Conservation (phyloP, 37 sponge, comb jelly and placozoan genomes). For the Corticium candelabrum region DNA sequence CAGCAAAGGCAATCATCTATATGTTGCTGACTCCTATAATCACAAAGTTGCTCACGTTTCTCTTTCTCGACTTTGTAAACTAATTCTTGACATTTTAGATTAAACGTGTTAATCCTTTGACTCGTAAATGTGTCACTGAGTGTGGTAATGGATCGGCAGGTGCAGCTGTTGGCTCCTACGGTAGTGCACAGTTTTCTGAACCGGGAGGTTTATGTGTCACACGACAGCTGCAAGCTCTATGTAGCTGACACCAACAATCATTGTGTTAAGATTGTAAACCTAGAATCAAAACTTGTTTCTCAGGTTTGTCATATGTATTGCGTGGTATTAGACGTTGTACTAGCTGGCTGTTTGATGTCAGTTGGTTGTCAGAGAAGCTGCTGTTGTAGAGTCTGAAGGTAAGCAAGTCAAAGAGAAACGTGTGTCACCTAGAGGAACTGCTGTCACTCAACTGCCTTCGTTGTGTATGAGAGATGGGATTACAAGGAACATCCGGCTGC, state of each 20-base stretch:
- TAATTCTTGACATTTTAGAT: too few species aligned
- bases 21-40: slow-evolving; percentile 86
- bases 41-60: too few species aligned
- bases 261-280: slow-evolving; percentile 44
- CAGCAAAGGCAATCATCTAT: slow-evolving; percentile 17
- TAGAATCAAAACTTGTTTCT: slow-evolving; percentile 32
- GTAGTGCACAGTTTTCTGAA: slow-evolving; percentile 68
- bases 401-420: too few species aligned
- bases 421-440: too few species aligned
- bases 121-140: slow-evolving; percentile 41
- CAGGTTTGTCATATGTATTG: slow-evolving; percentile 17
- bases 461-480: too few species aligned
- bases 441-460: slow-evolving; percentile 14
- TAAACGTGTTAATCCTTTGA: slow-evolving; percentile 32
- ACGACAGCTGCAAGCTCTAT: slow-evolving; percentile 33
- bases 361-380: too few species aligned
- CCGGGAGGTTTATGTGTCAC: slow-evolving; percentile 63
- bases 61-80: too few species aligned
- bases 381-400: too few species aligned
- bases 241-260: slow-evolving; percentile 90
- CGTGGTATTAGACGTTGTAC: not conserved
- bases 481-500: too few species aligned
- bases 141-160: slow-evolving; percentile 59
- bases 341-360: too few species aligned
- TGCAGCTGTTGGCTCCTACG: slow-evolving; percentile 32